Evolutionary conservation across 2,797 vertebrate genomes (phyloP).

Genomic region (Sitta carolinensis): DNA sequence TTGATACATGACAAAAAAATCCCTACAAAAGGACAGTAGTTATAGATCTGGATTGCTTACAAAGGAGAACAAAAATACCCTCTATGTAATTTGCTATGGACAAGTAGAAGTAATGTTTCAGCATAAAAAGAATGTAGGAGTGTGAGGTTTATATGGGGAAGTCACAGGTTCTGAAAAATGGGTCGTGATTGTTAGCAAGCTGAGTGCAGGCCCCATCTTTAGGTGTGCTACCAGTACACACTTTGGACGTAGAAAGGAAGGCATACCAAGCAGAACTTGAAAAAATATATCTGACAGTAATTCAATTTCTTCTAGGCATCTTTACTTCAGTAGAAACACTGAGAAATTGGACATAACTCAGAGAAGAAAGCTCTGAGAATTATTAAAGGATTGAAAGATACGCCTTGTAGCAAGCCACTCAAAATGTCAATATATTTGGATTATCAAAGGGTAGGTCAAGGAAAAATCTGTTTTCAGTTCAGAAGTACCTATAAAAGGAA

Average conservation of each 20-base stretch:
- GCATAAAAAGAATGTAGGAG: background rate
- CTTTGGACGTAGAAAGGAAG: background rate
- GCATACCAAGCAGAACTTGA: background rate
- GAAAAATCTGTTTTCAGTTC: background rate
- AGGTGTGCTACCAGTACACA: background rate
- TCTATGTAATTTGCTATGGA: background rate
- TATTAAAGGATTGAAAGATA: constrained; percentile 16
- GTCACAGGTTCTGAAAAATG: background rate
- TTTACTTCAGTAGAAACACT: background rate
- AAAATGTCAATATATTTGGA: constrained; percentile 20
- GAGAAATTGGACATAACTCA: background rate
- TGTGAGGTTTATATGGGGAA: background rate
- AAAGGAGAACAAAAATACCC: background rate
- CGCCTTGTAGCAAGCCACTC: background rate
- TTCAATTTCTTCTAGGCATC: background rate
- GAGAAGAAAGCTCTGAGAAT: constrained; percentile 18
- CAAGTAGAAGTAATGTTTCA: background rate
- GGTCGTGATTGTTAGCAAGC: background rate
- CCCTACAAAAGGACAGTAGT: background rate
- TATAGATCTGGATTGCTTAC: background rate
- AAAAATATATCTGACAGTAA: background rate
- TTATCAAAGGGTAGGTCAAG: constrained; percentile 16
- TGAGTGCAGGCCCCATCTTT: background rate
- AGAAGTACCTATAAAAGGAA: background rate
- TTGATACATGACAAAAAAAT: background rate